Evolutionary conservation across 2,113 vertebrate genomes (phyloP).

Genomic region (Tachysurus vachellii): DNA sequence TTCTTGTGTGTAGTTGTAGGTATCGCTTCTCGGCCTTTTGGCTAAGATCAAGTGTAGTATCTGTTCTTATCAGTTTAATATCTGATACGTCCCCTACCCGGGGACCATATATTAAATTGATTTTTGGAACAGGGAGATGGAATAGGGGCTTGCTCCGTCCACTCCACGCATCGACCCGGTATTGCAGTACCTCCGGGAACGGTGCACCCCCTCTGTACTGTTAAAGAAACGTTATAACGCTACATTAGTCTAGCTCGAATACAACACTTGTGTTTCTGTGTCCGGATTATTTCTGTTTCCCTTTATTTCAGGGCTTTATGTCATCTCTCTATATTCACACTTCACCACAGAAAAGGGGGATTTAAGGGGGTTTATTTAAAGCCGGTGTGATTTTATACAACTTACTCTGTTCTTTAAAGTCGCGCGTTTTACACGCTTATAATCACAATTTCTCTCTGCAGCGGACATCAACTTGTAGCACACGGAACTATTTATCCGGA

Average conservation of each 20-base stretch:
- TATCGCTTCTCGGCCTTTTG: constrained; percentile 72
- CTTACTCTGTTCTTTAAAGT: too few species aligned
- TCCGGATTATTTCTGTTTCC: too few species aligned
- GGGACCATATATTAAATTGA: constrained; percentile 1
- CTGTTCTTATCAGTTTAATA: constrained; percentile 4
- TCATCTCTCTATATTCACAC: neutral
- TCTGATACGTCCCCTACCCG: neutral
- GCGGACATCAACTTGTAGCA: too few species aligned
- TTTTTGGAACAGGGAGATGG: constrained; percentile 47
- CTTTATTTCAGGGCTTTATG: neutral
- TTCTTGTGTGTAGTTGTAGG: fast-evolving
- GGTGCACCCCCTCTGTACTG: constrained; percentile 51
- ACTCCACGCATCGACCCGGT: constrained; percentile 72
- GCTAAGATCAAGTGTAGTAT: constrained; percentile 64
- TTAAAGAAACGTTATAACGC: neutral
- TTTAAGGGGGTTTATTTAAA: too few species aligned
- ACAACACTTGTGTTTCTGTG: too few species aligned
- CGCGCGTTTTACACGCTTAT: too few species aligned
- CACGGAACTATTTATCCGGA: too few species aligned
- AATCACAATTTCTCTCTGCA: too few species aligned
- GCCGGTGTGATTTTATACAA: too few species aligned
- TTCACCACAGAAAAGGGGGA: too few species aligned
- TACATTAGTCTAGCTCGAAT: too few species aligned
- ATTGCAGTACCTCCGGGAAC: constrained; percentile 57
- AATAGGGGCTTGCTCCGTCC: constrained; percentile 71